Evolutionary conservation across 2,888 invertebrate species (phyloP).

Genomic region (Caenorhabditis sp.): DNA sequence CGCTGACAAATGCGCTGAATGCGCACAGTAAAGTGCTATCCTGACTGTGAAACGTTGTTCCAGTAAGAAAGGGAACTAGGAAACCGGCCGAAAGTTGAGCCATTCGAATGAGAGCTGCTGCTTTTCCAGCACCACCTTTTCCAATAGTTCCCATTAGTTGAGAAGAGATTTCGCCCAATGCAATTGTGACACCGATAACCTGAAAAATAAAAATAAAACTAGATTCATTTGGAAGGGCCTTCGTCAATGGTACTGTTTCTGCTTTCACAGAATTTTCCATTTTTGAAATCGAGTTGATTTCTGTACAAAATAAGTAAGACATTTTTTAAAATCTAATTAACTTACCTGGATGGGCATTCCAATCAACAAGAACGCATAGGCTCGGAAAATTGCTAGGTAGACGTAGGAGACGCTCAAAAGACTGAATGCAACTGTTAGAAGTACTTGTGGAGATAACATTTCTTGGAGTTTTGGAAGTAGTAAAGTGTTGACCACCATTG

Average conservation of each 20-base stretch:
- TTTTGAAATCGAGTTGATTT: not conserved
- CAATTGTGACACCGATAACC: conserved; percentile 61
- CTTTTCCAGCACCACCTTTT: conserved; percentile 56
- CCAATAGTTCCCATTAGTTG: conserved; percentile 61
- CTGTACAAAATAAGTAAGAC: not conserved
- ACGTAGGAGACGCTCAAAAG: conserved; percentile 51
- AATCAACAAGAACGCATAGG: conserved; percentile 46
- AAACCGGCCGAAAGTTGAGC: conserved; percentile 53
- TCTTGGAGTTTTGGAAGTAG: conserved; percentile 58
- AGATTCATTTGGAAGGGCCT: not conserved
- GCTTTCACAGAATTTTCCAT: too few relatives aligned
- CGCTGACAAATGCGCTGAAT: conserved; percentile 50
- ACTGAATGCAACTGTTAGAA: conserved; percentile 50
- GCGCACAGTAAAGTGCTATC: conserved; percentile 52
- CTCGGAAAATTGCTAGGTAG: conserved; percentile 45
- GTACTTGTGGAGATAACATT: conserved; percentile 44
- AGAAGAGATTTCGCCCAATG: conserved; percentile 60
- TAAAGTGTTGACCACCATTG: conserved; percentile 56
- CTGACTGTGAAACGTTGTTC: conserved; percentile 32
- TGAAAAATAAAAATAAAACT: too few relatives aligned
- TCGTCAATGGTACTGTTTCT: too few relatives aligned
- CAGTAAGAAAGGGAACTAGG: conserved; percentile 58
- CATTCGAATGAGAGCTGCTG: conserved; percentile 62
- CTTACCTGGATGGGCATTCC: conserved; percentile 63
- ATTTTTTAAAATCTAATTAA: too few relatives aligned